Evolutionary conservation across 2,888 invertebrate species (phyloP).

Genomic region (Dryococelus australis): DNA sequence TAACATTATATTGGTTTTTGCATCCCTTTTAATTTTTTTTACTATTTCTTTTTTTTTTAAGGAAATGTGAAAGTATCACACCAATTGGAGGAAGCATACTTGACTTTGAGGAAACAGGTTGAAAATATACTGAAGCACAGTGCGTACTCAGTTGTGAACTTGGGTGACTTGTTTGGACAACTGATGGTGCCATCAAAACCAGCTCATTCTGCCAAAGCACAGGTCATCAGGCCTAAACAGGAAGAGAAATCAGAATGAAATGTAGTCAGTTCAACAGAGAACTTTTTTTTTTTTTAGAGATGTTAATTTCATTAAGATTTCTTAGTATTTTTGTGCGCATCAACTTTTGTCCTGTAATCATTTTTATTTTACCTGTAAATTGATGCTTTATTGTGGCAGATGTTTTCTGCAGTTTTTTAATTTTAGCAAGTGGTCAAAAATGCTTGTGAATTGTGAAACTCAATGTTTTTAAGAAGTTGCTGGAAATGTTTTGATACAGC

Average conservation of each 20-base stretch:
- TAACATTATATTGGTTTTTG: neutral
- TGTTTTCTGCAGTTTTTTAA: no score
- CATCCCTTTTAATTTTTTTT: neutral
- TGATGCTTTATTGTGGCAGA: no score
- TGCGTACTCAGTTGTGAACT: slow-evolving; percentile 72
- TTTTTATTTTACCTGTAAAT: neutral
- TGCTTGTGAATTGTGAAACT: no score
- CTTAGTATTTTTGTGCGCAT: neutral
- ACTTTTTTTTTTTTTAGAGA: neutral
- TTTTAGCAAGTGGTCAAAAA: no score
- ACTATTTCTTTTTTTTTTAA: neutral
- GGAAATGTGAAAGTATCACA: neutral
- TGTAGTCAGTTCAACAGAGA: neutral
- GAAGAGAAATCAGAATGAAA: neutral
- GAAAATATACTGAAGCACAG: slow-evolving; percentile 73
- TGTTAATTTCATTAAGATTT: neutral
- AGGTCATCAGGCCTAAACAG: neutral
- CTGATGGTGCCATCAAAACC: neutral
- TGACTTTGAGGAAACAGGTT: slow-evolving; percentile 69
- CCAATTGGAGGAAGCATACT: slow-evolving; percentile 62
- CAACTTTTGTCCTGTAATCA: neutral
- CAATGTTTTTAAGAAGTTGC: no score
- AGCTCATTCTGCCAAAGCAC: neutral
- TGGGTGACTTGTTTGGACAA: slow-evolving; percentile 63
- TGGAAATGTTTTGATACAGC: no score